These are phyloP conservation scores for Coendou prehensilis DNA, from an alignment of 2,797 vertebrate genomes.

Conservation along the genomic window DNA sequence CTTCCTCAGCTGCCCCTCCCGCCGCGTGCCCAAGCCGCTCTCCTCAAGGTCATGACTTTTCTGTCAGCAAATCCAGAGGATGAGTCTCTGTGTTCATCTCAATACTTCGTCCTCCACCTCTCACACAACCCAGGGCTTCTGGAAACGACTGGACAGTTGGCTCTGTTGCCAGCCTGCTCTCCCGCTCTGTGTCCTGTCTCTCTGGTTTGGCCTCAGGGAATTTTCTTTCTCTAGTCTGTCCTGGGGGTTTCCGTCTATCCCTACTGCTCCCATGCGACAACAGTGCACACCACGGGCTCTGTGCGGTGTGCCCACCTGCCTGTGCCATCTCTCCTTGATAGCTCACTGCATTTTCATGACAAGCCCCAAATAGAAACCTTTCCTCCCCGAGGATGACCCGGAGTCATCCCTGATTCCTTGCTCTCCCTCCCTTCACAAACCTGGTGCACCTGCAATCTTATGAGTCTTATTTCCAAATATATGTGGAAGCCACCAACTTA, in stretches of 20 bases:
- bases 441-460: background rate
- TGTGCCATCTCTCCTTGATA: background rate
- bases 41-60: background rate
- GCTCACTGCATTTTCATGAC: background rate
- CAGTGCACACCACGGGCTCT: background rate
- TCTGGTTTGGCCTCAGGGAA: background rate
- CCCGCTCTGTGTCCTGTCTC: background rate
- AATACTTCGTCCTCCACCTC: background rate
- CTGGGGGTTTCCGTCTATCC: background rate
- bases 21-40: background rate
- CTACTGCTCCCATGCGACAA: too few relatives aligned
- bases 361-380: background rate
- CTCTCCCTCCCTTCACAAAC: background rate
- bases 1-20: background rate
- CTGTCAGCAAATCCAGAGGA: background rate
- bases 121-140: background rate
- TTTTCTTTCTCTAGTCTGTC: background rate
- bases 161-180: background rate
- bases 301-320: background rate
- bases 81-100: background rate
- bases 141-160: background rate
- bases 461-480: background rate
- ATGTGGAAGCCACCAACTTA: background rate
- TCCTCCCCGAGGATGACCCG: background rate
- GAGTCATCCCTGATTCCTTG: background rate